These are phyloP conservation scores for Tortrix viridana DNA, from an alignment of 2,888 invertebrate species.

Conservation along the genomic window DNA sequence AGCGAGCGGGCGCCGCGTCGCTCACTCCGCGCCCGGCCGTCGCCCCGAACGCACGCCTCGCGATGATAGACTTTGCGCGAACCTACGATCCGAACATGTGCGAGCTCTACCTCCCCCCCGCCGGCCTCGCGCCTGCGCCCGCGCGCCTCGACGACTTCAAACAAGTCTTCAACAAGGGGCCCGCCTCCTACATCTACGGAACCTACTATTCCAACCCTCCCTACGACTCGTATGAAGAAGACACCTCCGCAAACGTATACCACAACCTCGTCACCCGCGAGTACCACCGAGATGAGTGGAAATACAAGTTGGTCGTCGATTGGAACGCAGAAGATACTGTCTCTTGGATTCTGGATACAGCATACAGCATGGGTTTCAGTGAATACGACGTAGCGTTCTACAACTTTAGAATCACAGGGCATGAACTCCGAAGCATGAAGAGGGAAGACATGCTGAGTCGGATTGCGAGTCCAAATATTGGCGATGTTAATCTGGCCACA, in stretches of 20 bases:
- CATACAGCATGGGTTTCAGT: slow-evolving; percentile 63
- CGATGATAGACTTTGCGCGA: slow-evolving; percentile 79
- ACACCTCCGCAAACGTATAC: slow-evolving; percentile 67
- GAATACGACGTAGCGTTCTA: slow-evolving; percentile 73
- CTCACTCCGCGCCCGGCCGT: slow-evolving; percentile 53
- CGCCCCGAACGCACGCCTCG: slow-evolving; percentile 57
- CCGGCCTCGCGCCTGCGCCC: slow-evolving; percentile 59
- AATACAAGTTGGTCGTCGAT: slow-evolving; percentile 75
- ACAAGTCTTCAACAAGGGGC: slow-evolving; percentile 75
- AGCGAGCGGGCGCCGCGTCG: slow-evolving; percentile 50
- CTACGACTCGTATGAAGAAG: slow-evolving; percentile 73
- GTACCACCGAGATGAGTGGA: slow-evolving; percentile 78
- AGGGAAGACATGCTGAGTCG: slow-evolving; percentile 68
- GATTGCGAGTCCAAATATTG: slow-evolving; percentile 64
- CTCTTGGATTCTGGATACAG: slow-evolving; percentile 79
- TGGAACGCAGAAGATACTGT: slow-evolving; percentile 85
- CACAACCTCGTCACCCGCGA: slow-evolving; percentile 72
- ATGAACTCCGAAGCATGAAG: slow-evolving; percentile 65
- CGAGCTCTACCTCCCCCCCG: slow-evolving; percentile 66
- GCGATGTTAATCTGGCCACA: slow-evolving; percentile 54
- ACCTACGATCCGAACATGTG: slow-evolving; percentile 77
- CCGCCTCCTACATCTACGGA: slow-evolving; percentile 67
- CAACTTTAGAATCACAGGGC: slow-evolving; percentile 71
- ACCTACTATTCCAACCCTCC: slow-evolving; percentile 67
- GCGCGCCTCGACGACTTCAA: slow-evolving; percentile 75